Percentiles rank a stretch among this genome's conserved stretches.
These are phyloP conservation scores for Drosophila micromelanica DNA, from an alignment of 1,140 invertebrate genomes.

Conservation along the genomic window DNA sequence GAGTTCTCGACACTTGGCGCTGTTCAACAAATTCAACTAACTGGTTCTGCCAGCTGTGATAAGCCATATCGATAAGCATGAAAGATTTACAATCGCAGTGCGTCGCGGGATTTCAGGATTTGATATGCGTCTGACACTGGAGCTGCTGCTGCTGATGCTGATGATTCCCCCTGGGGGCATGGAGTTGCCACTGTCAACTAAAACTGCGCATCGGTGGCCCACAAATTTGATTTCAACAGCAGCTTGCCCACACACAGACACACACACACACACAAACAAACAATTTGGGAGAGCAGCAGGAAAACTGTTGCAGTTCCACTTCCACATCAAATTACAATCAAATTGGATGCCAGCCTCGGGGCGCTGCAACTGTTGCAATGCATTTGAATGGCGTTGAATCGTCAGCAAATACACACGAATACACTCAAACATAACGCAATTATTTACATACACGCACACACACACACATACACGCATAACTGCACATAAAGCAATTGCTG, in stretches of 20 bases:
- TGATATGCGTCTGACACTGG: conserved; percentile 65
- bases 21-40: conserved; percentile 28
- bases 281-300: conserved; percentile 27
- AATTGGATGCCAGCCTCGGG: conserved; percentile 44
- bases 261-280: conserved; percentile 8
- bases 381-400: conserved; percentile 32
- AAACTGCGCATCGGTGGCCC: conserved; percentile 55
- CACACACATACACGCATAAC: conserved; percentile 25
- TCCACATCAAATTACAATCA: conserved; percentile 69
- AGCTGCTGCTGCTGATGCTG: conserved; percentile 27
- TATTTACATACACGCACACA: conserved; percentile 8
- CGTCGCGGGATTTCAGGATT: conserved; percentile 57
- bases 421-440: background rate
- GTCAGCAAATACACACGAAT: conserved; percentile 25
- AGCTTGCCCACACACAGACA: conserved; percentile 18
- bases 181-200: conserved; percentile 64
- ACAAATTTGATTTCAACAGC: conserved; percentile 65
- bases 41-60: conserved; percentile 48
- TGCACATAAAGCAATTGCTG: conserved; percentile 43
- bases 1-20: conserved; percentile 20
- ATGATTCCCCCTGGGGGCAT: conserved; percentile 61
- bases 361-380: conserved; percentile 63
- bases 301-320: conserved; percentile 44
- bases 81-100: conserved; percentile 64
- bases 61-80: conserved; percentile 66